A percentile compares a stretch with the other conserved stretches of the same genome.
phyloP scores from a whole-genome alignment of 2,797 vertebrate genomes.

The Melanotaenia nigrans region DNA sequence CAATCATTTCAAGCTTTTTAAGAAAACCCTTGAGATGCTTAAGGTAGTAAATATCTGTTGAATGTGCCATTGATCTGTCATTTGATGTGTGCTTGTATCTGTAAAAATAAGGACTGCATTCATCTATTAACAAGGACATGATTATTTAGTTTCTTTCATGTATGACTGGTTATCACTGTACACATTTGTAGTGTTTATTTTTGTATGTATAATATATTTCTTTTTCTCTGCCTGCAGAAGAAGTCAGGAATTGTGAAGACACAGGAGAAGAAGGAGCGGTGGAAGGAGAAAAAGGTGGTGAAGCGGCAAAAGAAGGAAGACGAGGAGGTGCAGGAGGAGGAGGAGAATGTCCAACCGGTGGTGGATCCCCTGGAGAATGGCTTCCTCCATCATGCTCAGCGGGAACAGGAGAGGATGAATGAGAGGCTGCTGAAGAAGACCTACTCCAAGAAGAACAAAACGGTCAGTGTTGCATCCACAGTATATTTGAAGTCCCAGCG shows the following conservation, averaged over 20 bases:
- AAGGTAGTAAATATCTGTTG: constrained; percentile 44
- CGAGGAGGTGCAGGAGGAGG: constrained; percentile 85
- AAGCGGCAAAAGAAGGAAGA: constrained; percentile 88
- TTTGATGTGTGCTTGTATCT: not conserved
- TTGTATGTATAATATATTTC: not conserved
- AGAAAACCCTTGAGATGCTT: constrained; percentile 53
- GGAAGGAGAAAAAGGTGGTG: constrained; percentile 85
- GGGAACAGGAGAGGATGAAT: constrained; percentile 88
- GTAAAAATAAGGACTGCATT: not conserved
- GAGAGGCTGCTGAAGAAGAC: constrained; percentile 92
- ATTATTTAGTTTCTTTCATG: not conserved
- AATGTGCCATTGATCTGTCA: constrained; percentile 40
- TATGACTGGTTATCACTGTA: not conserved
- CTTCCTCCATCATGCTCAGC: constrained; percentile 87
- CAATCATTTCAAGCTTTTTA: constrained; percentile 47
- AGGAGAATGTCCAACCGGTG: constrained; percentile 87
- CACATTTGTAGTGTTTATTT: not conserved
- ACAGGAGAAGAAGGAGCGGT: constrained; percentile 91
- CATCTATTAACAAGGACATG: not conserved
- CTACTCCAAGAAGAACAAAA: constrained; percentile 91
- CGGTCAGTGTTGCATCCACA: constrained; percentile 80
- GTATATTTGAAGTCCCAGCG: not conserved
- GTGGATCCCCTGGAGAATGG: constrained; percentile 90
- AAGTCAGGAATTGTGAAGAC: constrained; percentile 91
- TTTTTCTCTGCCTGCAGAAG: constrained; percentile 72